Conservation (phyloP, 2,113 vertebrate genomes). For the Amblyornis subalaris region DNA sequence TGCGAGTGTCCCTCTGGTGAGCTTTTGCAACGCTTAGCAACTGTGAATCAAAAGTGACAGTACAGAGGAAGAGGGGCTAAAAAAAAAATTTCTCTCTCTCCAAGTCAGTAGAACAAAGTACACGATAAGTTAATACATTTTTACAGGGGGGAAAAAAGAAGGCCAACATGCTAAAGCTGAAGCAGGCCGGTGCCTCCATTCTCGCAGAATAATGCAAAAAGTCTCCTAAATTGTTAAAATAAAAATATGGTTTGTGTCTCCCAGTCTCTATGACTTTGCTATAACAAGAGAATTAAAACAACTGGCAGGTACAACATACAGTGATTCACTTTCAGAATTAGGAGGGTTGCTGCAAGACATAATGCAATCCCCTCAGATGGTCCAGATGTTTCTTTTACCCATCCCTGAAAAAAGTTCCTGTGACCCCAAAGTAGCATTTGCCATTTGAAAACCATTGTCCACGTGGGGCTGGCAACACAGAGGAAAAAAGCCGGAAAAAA, state of each 20-base stretch:
- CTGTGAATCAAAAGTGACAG: slow-evolving; percentile 79
- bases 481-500: background rate
- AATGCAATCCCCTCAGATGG: background rate
- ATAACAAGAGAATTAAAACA: slow-evolving; percentile 1
- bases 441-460: background rate
- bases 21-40: slow-evolving; percentile 76
- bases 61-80: slow-evolving; percentile 62
- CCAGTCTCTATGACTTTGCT: background rate
- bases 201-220: slow-evolving; percentile 9
- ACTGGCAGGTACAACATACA: background rate
- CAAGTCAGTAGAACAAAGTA: slow-evolving; percentile 51
- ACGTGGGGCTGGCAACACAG: background rate
- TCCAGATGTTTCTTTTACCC: slow-evolving; percentile 14
- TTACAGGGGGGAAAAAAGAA: background rate
- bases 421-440: accelerated
- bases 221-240: slow-evolving; percentile 59
- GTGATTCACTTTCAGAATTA: background rate
- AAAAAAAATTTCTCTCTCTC: slow-evolving; percentile 35
- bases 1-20: slow-evolving; percentile 77
- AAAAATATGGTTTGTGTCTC: slow-evolving; percentile 34
- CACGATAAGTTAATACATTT: slow-evolving; percentile 40
- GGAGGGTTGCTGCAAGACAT: background rate
- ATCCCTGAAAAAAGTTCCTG: background rate
- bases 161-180: background rate
- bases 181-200: background rate